Base-by-base conservation (phyloP, 2,888 invertebrate genomes). In the Agrenia bidenticulata region DNA sequence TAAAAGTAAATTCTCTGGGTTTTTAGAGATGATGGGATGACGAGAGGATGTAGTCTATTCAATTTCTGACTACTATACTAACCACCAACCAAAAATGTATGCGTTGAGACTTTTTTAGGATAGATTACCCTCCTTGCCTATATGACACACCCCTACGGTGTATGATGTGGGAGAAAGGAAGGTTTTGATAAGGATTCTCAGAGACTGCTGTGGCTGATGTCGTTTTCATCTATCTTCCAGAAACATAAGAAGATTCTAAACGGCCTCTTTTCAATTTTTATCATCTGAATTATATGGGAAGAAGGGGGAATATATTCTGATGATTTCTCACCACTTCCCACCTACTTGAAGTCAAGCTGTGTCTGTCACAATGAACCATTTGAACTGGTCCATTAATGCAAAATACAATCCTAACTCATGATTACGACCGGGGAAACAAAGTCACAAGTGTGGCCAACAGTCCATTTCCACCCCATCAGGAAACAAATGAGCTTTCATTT, bases 401-500 rank as follows among this genome's bases (percentile, higher is more conserved):
- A 54, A 54, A 54, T n/a, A 54, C 27, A 11, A 15, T 32, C 27
- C 15, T 54, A 24, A 27, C 27, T 54, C 54, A 24, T 54, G 54
- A 54, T 54, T 54, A 54, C 27, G 32, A 54, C 5, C 11, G 45
- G 15, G 45, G 45, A 45, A 45, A 45, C 45, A 45, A 45, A 39
- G 56, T 21, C 17, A 17, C 61, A 64, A 65, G 62, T 67, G 70
- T 62, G 62, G 61, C 59, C 62, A 61, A 63, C 60, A 62, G 65
- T 57, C 62, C 62, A 70, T 70, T 67, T 70, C 64, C 62, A 66
- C 57, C 66, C 55, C 66, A 64, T 70, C 62, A 64, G 15, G 53
- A 62, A 65, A 70, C 64, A 67, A 64, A 66, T 67, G 66, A 70
- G 61, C 17, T 51, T 39, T 49, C 68, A 71, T 71, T 71, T 71